These are phyloP conservation scores for Noctuana brunneofusca DNA, from an alignment of 2,888 invertebrate genomes.

Conservation along the genomic window DNA sequence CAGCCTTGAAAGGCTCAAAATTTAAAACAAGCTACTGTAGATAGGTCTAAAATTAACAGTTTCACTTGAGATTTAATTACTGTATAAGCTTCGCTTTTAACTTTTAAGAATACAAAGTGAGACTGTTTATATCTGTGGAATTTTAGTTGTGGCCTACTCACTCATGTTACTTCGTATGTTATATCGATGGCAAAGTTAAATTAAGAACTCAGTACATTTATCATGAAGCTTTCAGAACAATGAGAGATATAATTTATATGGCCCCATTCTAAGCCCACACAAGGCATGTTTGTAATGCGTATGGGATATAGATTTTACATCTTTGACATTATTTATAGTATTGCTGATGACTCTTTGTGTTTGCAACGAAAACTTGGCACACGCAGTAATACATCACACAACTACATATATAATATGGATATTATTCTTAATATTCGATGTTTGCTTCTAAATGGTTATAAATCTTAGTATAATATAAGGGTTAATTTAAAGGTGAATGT, in stretches of 20 bases:
- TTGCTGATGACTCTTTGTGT: constrained; percentile 24
- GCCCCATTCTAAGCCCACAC: constrained; percentile 67
- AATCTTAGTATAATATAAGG: no score
- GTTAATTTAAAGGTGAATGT: background rate
- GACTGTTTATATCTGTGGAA: background rate
- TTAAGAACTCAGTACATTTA: constrained; percentile 64
- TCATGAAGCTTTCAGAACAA: constrained; percentile 69
- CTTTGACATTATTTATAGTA: constrained; percentile 58
- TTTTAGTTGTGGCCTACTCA: constrained; percentile 4
- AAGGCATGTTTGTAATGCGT: constrained; percentile 60
- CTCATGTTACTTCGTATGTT: constrained; percentile 45
- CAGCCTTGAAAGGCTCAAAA: no score
- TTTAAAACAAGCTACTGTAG: no score
- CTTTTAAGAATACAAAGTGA: no score
- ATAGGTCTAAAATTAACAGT: no score
- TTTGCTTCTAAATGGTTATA: no score
- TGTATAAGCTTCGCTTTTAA: no score
- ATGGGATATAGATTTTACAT: constrained; percentile 65
- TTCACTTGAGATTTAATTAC: no score
- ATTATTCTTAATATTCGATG: background rate
- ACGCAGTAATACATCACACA: background rate
- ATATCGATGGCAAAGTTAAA: constrained; percentile 53
- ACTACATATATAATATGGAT: background rate
- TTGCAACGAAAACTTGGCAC: background rate
- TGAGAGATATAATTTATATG: constrained; percentile 64